Evolutionary conservation across 1,140 invertebrate species (phyloP), one percentile per base, ranked within the genome.

Genomic region (Caenorhabditis latens): DNA sequence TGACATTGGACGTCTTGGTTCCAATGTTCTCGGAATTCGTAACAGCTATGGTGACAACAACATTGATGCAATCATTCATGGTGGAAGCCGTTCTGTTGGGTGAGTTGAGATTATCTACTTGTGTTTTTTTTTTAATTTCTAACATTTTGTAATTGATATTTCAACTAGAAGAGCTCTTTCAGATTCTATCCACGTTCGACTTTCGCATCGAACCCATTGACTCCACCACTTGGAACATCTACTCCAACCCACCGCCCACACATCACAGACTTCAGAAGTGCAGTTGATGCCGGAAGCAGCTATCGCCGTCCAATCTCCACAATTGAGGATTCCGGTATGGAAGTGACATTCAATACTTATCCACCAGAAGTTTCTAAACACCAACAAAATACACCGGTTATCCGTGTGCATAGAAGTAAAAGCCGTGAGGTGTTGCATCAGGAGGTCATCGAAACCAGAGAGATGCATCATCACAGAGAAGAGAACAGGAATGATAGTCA

Each of bases 121-220:
- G 5, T 11, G 71, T 53, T 16, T 2, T 71, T 84, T 84, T 11
- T 58, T 24, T 50, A 2, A 79, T 21, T 50, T 43, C 13, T 79
- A 50, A 50, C 43, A 79, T 13, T 50, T 48, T 50, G 4, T 63
- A 2, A 4, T 4, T n/a, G n/a, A 14, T 67, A 21, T 61, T 50
- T 50, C 42, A 85, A 40, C 61, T 67, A 55, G 63, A 86, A 3
- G 7, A n/a, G 4, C 0, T 13, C 32, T 79, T 79, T 50, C 14
- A 79, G 71, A 50, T 79, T 79, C 46, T 79, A 79, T 40, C 86
- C 86, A 53, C 86, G 91, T 13, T 88, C 90, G 21, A 92, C 91
- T 14, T 92, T 91, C 82, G 91, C 91, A 58, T 92, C 91, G 13
- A 92, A 92, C 82, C 91, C 91, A 46, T 84, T 92, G 83, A 92